Percentiles rank a stretch among this genome's conserved stretches.
Conservation (phyloP, 2,113 vertebrate species). For the Cervus canadensis region DNA sequence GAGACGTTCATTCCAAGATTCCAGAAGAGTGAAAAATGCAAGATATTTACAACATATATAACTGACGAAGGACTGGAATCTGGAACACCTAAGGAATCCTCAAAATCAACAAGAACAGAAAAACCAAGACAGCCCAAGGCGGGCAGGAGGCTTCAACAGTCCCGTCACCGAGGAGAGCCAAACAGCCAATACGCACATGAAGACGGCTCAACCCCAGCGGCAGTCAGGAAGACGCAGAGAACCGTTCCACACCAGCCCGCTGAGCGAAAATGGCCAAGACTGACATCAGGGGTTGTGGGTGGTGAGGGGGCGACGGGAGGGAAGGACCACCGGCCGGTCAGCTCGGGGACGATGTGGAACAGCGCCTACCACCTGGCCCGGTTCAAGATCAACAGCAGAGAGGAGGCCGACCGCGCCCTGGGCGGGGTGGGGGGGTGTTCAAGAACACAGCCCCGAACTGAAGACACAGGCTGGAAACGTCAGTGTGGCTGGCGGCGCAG, state of each 20-base stretch:
- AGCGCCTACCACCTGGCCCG: accelerated
- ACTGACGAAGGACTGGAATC: background rate
- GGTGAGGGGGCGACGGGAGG: accelerated
- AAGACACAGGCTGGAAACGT: background rate
- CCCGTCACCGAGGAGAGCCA: background rate
- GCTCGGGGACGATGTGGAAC: background rate
- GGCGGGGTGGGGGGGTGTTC: background rate
- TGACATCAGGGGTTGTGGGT: accelerated
- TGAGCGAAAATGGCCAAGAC: accelerated
- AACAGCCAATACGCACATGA: accelerated
- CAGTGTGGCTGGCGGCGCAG: accelerated
- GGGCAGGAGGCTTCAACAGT: background rate
- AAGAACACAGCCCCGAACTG: background rate
- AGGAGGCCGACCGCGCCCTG: accelerated
- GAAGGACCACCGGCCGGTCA: accelerated
- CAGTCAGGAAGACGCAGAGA: background rate
- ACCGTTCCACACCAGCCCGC: background rate
- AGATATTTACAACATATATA: background rate
- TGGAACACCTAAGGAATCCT: background rate
- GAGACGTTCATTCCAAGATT: background rate
- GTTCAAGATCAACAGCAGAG: accelerated
- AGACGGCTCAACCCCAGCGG: background rate
- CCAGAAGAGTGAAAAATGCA: background rate
- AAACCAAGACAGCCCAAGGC: background rate
- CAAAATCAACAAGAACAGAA: background rate